phyloP scores from a whole-genome alignment of 2,797 vertebrate species.

The Dromococcyx pavoninus region DNA sequence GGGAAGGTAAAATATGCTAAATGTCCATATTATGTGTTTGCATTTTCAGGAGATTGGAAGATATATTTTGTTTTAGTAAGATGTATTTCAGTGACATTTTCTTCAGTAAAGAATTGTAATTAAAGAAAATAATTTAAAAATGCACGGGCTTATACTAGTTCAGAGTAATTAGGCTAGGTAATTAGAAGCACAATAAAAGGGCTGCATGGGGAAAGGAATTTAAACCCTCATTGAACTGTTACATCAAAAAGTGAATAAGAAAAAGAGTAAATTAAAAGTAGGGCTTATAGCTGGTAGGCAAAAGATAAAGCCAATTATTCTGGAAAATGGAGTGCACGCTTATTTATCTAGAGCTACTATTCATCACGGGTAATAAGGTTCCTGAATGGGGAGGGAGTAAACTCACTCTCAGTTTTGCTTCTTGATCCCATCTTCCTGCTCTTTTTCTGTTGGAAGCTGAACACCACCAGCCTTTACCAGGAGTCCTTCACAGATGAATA shows the following conservation, averaged over 20 bases:
- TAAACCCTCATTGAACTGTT: constrained; percentile 70
- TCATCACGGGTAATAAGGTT: background rate
- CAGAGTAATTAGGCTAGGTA: constrained; percentile 73
- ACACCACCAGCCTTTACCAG: background rate
- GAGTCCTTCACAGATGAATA: fast-evolving
- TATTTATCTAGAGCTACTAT: constrained; percentile 54
- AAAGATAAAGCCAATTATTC: constrained; percentile 68
- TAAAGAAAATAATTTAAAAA: constrained; percentile 72
- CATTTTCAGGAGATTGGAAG: background rate
- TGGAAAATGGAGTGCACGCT: background rate
- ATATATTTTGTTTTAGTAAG: constrained; percentile 17
- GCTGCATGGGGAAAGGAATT: constrained; percentile 69
- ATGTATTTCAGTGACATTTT: constrained; percentile 37
- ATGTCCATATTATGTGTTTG: background rate
- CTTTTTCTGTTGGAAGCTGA: background rate
- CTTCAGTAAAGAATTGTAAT: constrained; percentile 65
- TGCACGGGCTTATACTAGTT: constrained; percentile 51
- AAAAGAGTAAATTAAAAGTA: constrained; percentile 67
- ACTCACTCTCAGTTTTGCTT: background rate
- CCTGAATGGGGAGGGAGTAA: background rate
- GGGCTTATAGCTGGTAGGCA: constrained; percentile 58
- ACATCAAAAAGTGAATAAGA: constrained; percentile 72
- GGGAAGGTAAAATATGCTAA: background rate
- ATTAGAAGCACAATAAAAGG: constrained; percentile 76
- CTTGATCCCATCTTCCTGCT: background rate